Evolutionary conservation across 2,888 invertebrate genomes (phyloP), one percentile per base, ranked within the genome.

Genomic region (Sepiola atlantica): DNA sequence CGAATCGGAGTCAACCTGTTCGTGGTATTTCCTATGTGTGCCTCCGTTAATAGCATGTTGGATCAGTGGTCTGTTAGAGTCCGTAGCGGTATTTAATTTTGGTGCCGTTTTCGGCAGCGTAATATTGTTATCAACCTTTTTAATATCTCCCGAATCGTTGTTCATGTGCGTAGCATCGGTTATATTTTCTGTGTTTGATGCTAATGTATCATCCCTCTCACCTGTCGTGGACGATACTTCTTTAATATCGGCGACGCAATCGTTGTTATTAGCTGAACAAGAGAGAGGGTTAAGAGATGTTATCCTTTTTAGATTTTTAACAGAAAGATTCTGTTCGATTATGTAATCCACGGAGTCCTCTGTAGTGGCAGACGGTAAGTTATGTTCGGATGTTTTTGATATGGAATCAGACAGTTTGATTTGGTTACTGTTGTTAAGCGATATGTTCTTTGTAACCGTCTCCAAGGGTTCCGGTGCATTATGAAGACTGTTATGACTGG

Each of bases 391-490:
- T 77, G 77, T 8, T n/a, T n/a, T n/a, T 18, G 32, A 16, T n/a
- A 14, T 32, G 18, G 77, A 77, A 16, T n/a, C 77, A 10, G 28
- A n/a, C 77, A 77, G 14, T 32, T 77, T 32, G n/a, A n/a, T 77
- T 77, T n/a, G 77, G 32, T 77, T n/a, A 77, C 77, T 16, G n/a
- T 18, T 20, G n/a, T 32, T 32, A 18, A 16, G 77, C 12, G n/a
- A 16, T 14, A 14, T n/a, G n/a, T 32, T 32, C 16, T n/a, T 4
- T n/a, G 16, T 77, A 77, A n/a, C 10, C 16, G 77, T n/a, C n/a
- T 4, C 32, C n/a, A 14, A 0, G 4, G 0, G 10, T 0, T n/a
- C 14, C 3, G 77, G 32, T 14, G n/a, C 14, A n/a, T 14, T 45
- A 4, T 45, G n/a, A 16, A n/a, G 14, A 77, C n/a, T 12, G 2